Percentiles rank a stretch among this genome's conserved stretches.
Evolutionary conservation across 1,140 invertebrate genomes (phyloP).

Genomic region (Lucilia sericata): DNA sequence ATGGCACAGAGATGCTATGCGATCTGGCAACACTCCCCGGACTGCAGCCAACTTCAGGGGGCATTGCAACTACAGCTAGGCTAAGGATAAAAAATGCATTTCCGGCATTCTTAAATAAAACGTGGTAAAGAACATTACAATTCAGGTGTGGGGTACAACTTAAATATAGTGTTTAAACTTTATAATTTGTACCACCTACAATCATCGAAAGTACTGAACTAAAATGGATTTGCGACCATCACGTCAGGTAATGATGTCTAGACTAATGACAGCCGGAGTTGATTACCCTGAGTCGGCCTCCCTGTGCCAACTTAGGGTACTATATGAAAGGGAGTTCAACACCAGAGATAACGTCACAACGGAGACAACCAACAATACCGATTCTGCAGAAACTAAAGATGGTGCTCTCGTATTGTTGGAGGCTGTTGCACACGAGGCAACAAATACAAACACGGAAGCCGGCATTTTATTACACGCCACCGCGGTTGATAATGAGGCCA

Average conservation of each 20-base stretch:
- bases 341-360: no score
- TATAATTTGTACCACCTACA: not conserved
- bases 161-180: not conserved
- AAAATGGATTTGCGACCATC: not conserved
- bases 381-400: not conserved
- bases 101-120: not conserved
- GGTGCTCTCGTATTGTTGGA: not conserved
- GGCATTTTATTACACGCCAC: not conserved
- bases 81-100: not conserved
- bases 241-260: not conserved
- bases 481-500: not conserved
- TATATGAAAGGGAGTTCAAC: not conserved
- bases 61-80: not conserved
- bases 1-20: not conserved
- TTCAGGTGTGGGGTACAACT: not conserved
- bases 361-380: no score
- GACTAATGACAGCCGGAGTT: not conserved
- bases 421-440: not conserved
- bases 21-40: not conserved
- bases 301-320: not conserved
- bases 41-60: not conserved
- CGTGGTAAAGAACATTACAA: not conserved
- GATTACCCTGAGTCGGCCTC: not conserved
- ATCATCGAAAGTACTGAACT: not conserved
- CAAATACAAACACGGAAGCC: not conserved